phyloP scores from a whole-genome alignment of 2,113 vertebrate species.

The Nansenia antarctica region DNA sequence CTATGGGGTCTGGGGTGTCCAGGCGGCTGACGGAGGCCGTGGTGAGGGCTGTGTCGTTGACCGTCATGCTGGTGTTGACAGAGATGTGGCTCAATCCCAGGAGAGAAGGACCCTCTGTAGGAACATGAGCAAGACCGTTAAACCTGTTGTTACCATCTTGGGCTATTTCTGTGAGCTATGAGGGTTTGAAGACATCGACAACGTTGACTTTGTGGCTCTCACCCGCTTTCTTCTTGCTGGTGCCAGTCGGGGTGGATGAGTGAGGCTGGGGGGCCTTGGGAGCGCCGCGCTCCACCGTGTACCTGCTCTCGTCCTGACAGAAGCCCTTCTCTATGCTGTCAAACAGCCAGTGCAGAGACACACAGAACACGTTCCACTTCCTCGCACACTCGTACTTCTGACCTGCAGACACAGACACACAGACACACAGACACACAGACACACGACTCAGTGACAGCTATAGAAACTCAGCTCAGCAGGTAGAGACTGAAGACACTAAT shows the following conservation, averaged over 20 bases:
- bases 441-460: neutral
- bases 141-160: neutral
- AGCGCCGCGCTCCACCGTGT: constrained; percentile 70
- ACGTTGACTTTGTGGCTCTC: constrained; percentile 44
- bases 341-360: constrained; percentile 92
- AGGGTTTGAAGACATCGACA: neutral
- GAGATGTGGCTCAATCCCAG: constrained; percentile 94
- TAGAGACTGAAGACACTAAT: neutral
- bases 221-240: constrained; percentile 70
- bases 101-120: constrained; percentile 67
- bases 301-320: constrained; percentile 92
- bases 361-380: constrained; percentile 95
- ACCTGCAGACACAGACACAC: constrained; percentile 73
- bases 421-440: neutral
- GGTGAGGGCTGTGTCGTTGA: constrained; percentile 83
- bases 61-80: constrained; percentile 78
- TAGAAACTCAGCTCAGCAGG: neutral
- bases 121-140: neutral
- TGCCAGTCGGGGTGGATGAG: constrained; percentile 88
- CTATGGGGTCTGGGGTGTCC: constrained; percentile 80
- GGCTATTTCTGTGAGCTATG: neutral
- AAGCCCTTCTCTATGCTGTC: constrained; percentile 93
- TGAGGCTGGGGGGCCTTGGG: constrained; percentile 65
- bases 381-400: constrained; percentile 96
- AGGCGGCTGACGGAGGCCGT: constrained; percentile 75